phyloP scores from a whole-genome alignment of 1,140 invertebrate species.

The Hylyphantes graminicola region DNA sequence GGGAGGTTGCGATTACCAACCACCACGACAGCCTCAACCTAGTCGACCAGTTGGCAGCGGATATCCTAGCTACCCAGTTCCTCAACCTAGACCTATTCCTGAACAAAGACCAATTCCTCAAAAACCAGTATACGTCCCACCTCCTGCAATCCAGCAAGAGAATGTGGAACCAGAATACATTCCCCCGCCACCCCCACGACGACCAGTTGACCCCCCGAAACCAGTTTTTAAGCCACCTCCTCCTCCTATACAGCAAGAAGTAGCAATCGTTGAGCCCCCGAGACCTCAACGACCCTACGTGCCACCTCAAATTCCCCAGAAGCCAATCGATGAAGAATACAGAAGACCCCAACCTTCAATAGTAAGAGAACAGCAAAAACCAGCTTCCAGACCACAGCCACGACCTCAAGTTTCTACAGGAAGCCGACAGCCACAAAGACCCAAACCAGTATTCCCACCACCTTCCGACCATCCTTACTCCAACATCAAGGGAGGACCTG shows the following conservation, averaged over 20 bases:
- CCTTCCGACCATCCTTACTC: conserved; percentile 53
- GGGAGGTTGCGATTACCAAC: conserved; percentile 17
- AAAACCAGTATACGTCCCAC: conserved; percentile 37
- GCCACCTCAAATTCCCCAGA: conserved; percentile 15
- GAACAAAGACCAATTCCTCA: conserved; percentile 1
- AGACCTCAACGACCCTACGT: neutral
- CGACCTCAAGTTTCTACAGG: conserved; percentile 42
- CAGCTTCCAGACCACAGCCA: conserved; percentile 6
- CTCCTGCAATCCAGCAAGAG: conserved; percentile 48
- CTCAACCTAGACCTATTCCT: neutral
- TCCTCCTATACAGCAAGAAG: conserved; percentile 11
- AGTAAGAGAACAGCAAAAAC: conserved; percentile 46
- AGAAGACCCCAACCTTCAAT: conserved; percentile 41
- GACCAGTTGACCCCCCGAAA: conserved; percentile 7
- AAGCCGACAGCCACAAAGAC: conserved; percentile 15
- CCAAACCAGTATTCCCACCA: conserved; percentile 55
- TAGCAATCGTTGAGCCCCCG: neutral
- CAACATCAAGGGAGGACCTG: conserved; percentile 56
- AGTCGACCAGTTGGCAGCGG: conserved; percentile 41
- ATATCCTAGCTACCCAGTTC: conserved; percentile 49
- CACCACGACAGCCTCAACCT: conserved; percentile 36
- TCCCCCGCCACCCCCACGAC: conserved; percentile 33
- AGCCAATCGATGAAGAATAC: conserved; percentile 30
- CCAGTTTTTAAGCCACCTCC: neutral
- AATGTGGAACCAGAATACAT: conserved; percentile 51